A percentile compares a stretch with the other conserved stretches of the same genome.
phyloP scores from a whole-genome alignment of 2,113 vertebrate genomes.

The Paracanthobrama guichenoti region DNA sequence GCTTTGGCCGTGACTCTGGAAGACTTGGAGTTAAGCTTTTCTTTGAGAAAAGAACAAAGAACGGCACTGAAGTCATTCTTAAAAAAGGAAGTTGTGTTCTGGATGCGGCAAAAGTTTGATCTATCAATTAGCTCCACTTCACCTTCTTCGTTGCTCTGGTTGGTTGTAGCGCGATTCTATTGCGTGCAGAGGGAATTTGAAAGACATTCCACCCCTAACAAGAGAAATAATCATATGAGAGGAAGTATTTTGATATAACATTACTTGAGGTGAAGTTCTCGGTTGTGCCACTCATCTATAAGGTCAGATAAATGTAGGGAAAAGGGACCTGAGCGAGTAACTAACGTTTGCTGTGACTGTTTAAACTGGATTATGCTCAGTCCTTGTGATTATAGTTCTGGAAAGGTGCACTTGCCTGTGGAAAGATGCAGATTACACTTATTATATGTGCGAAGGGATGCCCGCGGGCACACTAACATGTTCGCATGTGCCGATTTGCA shows the following conservation, averaged over 20 bases:
- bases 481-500: slow-evolving; percentile 22
- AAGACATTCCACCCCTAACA: too few relatives aligned
- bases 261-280: neutral
- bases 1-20: too few relatives aligned
- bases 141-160: too few relatives aligned
- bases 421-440: slow-evolving; percentile 38
- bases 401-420: neutral
- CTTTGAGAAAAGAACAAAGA: too few relatives aligned
- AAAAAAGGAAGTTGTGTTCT: too few relatives aligned
- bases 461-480: slow-evolving; percentile 10
- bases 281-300: neutral
- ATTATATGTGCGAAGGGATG: neutral
- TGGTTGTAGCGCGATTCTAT: too few relatives aligned
- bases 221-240: too few relatives aligned
- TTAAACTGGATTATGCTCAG: slow-evolving; percentile 36
- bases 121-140: too few relatives aligned
- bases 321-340: neutral
- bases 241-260: neutral
- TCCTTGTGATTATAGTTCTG: slow-evolving; percentile 19
- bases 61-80: too few relatives aligned
- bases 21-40: too few relatives aligned
- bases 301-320: neutral
- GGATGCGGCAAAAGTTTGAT: too few relatives aligned
- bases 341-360: neutral
- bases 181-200: too few relatives aligned